A percentile compares a stretch with the other conserved stretches of the same genome.
These are phyloP conservation scores for Petrocephalus schoutedeni DNA, from an alignment of 2,797 vertebrate species.

Conservation along the genomic window DNA sequence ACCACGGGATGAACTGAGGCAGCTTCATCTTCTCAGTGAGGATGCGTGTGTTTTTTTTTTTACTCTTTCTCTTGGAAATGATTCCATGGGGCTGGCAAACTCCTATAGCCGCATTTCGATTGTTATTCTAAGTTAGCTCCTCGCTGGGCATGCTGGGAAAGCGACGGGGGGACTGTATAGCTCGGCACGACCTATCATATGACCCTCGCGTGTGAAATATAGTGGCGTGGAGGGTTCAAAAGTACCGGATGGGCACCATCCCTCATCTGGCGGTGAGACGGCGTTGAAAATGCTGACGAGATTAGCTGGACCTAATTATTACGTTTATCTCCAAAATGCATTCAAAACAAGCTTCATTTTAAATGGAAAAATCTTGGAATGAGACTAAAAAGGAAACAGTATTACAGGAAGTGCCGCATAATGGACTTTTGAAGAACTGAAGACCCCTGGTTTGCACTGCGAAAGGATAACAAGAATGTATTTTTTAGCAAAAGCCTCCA, in stretches of 20 bases:
- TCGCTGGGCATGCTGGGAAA: not conserved
- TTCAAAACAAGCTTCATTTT: not conserved
- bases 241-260: not conserved
- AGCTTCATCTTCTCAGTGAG: not conserved
- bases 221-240: not conserved
- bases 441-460: not conserved
- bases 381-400: not conserved
- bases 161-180: not conserved
- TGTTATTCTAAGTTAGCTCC: not conserved
- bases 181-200: not conserved
- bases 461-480: not conserved
- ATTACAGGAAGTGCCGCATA: not conserved
- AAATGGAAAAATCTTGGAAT: not conserved
- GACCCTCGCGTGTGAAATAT: not conserved
- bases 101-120: not conserved
- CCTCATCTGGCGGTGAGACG: not conserved
- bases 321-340: not conserved
- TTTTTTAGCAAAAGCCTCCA: not conserved
- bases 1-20: not conserved
- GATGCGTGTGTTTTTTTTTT: not conserved
- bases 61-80: not conserved
- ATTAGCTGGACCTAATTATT: not conserved
- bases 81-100: not conserved
- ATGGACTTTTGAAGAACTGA: constrained; percentile 16
- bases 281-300: not conserved